Evolutionary conservation across 2,797 vertebrate genomes (phyloP).

Genomic region (Acrossocheilus wenchowensis): DNA sequence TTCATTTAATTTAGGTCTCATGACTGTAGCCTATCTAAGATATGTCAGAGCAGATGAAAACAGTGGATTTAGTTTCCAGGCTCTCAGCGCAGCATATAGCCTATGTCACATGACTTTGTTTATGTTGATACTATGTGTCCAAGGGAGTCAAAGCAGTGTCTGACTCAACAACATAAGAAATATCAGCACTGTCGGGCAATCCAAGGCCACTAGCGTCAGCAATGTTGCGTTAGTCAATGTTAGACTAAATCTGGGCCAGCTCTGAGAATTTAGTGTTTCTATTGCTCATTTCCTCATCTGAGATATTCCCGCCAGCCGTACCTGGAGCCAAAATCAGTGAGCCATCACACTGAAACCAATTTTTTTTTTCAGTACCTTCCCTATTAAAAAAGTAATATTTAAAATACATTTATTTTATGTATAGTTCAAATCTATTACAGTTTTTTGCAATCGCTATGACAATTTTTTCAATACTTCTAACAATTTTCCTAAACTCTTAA

Average conservation of each 20-base stretch:
- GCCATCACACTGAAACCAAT: neutral
- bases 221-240: neutral
- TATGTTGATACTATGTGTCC: conserved; percentile 1
- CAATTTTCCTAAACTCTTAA: no score
- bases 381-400: neutral
- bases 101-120: neutral
- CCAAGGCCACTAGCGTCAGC: neutral
- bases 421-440: no score
- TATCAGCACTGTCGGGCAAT: neutral
- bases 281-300: neutral
- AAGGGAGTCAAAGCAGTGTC: neutral
- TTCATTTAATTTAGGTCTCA: neutral
- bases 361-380: neutral
- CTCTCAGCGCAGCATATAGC: neutral
- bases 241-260: neutral
- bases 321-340: neutral
- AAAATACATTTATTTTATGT: no score
- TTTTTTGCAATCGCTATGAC: no score
- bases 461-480: no score
- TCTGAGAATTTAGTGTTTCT: neutral
- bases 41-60: neutral
- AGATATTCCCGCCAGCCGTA: neutral
- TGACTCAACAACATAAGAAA: conserved; percentile 12
- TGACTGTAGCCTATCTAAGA: neutral
- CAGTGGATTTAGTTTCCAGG: conserved; percentile 8